phyloP scores from a whole-genome alignment of 1,140 invertebrate species.

The Drosophila watanabei region DNA sequence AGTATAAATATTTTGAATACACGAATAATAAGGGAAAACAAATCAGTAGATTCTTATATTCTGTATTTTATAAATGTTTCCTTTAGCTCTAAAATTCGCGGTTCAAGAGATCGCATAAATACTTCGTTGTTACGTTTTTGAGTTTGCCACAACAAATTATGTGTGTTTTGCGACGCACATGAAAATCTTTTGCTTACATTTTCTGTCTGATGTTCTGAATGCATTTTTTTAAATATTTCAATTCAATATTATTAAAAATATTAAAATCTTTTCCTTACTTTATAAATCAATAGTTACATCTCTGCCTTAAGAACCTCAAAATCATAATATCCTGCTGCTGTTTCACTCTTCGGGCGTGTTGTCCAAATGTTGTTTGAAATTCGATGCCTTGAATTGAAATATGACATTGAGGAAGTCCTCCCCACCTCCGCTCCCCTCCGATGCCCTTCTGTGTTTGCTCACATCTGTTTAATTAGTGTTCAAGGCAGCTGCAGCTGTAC shows the following conservation, averaged over 20 bases:
- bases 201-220: background rate
- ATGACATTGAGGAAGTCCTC: conserved; percentile 43
- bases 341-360: background rate
- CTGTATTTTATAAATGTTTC: too few relatives aligned
- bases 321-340: background rate
- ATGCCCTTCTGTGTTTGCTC: conserved; percentile 6
- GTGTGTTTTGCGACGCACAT: too few relatives aligned
- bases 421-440: background rate
- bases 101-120: too few relatives aligned
- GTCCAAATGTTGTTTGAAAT: conserved; percentile 32
- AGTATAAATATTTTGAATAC: too few relatives aligned
- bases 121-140: too few relatives aligned
- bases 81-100: too few relatives aligned
- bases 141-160: too few relatives aligned
- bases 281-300: background rate
- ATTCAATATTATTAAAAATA: background rate
- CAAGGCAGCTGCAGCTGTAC: conserved; percentile 52
- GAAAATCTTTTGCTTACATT: too few relatives aligned
- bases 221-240: background rate
- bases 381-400: conserved; percentile 40
- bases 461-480: conserved; percentile 69
- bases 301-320: background rate
- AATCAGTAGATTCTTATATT: too few relatives aligned
- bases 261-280: too few relatives aligned
- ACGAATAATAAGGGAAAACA: too few relatives aligned